Conservation (phyloP, 2,113 vertebrate genomes). For the Heteronetta atricapilla region DNA sequence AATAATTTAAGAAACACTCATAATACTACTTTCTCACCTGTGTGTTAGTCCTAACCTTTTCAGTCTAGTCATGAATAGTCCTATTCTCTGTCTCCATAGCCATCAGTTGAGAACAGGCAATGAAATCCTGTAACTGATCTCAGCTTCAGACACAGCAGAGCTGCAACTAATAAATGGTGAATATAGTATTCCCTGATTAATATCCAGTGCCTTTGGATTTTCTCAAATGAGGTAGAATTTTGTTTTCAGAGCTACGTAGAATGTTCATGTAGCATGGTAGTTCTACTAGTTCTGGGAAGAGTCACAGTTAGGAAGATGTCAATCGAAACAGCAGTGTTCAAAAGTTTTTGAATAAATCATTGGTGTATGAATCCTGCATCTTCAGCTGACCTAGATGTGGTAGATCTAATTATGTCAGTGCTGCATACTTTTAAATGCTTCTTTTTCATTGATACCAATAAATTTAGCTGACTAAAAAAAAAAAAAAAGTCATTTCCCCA, state of each 20-base stretch:
- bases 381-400: conserved; percentile 50
- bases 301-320: conserved; percentile 3
- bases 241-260: background rate
- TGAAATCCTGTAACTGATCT: background rate
- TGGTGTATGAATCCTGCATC: conserved; percentile 11
- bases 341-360: conserved; percentile 60
- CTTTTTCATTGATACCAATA: background rate
- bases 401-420: conserved; percentile 50
- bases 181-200: background rate
- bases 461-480: background rate
- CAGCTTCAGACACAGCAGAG: background rate
- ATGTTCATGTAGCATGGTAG: background rate
- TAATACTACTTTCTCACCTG: background rate
- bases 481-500: background rate
- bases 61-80: background rate
- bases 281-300: background rate
- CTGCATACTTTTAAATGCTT: background rate
- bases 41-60: background rate
- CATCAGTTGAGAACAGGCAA: background rate
- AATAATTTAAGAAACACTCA: background rate
- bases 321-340: background rate
- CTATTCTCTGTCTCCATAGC: background rate
- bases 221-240: background rate
- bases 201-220: background rate
- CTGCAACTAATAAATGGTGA: background rate